Evolutionary conservation across 2,888 invertebrate genomes (phyloP).

Genomic region (Odontothrips loti): DNA sequence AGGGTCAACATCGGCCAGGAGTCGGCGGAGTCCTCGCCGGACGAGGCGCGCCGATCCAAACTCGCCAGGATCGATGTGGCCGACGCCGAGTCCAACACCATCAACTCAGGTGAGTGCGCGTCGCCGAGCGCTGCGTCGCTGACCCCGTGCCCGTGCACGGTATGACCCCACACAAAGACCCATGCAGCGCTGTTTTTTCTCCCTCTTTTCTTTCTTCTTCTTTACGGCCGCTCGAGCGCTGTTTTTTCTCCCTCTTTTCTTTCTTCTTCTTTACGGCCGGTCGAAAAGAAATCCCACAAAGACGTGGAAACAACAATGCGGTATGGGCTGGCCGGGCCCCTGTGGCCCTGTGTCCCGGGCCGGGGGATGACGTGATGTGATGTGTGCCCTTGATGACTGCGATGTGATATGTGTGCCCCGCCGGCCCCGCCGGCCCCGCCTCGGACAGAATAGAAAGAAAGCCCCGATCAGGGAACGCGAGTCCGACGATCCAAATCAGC

Average conservation of each 20-base stretch:
- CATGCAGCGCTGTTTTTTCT: no score
- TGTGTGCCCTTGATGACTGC: not conserved
- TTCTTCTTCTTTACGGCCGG: constrained; percentile 40
- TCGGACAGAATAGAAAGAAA: no score
- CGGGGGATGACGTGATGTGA: not conserved
- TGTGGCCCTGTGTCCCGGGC: not conserved
- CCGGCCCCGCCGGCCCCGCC: not conserved
- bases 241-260: not conserved
- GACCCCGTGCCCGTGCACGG: not conserved
- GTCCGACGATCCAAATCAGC: not conserved
- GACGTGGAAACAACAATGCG: constrained; percentile 2
- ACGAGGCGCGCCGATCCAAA: constrained; percentile 63
- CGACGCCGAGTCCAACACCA: constrained; percentile 86
- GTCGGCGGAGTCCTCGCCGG: constrained; percentile 58
- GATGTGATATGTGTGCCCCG: not conserved
- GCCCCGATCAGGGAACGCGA: not conserved
- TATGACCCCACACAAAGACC: not conserved
- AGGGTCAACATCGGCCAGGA: constrained; percentile 58
- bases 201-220: not conserved
- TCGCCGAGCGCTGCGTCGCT: not conserved
- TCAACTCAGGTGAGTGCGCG: constrained; percentile 77
- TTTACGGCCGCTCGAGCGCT: constrained; percentile 43
- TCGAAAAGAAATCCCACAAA: constrained; percentile 49
- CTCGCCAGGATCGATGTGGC: constrained; percentile 69
- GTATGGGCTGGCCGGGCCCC: not conserved